phyloP scores from a whole-genome alignment of 2,113 vertebrate species.

The Echinops telfairi region DNA sequence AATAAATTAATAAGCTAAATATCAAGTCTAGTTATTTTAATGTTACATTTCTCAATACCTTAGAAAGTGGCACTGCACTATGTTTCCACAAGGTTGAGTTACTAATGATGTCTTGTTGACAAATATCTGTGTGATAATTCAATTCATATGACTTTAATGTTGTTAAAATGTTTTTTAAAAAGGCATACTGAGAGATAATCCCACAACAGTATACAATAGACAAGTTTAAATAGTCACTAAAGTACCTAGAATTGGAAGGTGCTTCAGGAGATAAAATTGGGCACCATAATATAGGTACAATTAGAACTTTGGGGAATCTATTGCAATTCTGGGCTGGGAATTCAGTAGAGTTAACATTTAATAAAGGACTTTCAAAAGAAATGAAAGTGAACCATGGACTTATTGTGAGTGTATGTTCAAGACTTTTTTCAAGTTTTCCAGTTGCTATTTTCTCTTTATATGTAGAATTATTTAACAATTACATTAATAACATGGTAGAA shows the following conservation, averaged over 20 bases:
- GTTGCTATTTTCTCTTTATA: background rate
- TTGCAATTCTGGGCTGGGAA: no score
- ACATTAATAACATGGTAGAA: background rate
- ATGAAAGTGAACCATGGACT: no score
- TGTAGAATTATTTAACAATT: background rate
- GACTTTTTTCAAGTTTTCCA: background rate
- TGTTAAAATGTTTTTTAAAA: background rate
- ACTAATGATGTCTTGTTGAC: background rate
- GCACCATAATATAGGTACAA: background rate
- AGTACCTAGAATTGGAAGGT: background rate
- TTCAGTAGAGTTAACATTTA: no score
- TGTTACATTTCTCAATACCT: background rate
- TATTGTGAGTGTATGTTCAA: background rate
- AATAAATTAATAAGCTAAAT: background rate
- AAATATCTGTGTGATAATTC: background rate
- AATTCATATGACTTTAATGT: background rate
- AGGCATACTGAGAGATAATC: background rate
- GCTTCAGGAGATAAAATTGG: background rate
- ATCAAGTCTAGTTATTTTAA: slow-evolving; percentile 8
- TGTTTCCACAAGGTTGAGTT: background rate
- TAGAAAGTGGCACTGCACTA: background rate
- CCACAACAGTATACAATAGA: background rate
- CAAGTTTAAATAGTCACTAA: background rate
- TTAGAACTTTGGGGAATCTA: background rate
- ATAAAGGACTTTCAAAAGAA: no score